phyloP scores from a whole-genome alignment of 35 echinoderm and acorn worm genomes.

The Strongylocentrotus purpuratus region DNA sequence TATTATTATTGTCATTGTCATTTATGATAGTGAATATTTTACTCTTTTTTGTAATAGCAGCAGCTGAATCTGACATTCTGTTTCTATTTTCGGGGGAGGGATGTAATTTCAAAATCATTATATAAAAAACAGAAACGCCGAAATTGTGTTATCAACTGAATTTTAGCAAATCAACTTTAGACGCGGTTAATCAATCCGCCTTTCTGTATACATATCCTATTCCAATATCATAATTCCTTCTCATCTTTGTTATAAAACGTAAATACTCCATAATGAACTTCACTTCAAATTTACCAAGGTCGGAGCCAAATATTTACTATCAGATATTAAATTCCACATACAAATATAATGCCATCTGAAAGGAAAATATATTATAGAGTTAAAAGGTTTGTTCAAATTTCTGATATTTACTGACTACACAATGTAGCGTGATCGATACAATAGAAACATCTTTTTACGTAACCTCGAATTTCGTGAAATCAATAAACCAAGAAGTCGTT shows the following conservation, averaged over 20 bases:
- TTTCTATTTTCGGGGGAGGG: too few relatives aligned
- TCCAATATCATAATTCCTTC: neutral
- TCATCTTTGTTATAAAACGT: neutral
- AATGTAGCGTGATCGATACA: neutral
- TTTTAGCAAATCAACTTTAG: too few relatives aligned
- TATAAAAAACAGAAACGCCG: too few relatives aligned
- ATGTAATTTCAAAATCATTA: too few relatives aligned
- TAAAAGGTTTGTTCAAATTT: neutral
- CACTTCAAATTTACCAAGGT: neutral
- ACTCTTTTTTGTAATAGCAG: too few relatives aligned
- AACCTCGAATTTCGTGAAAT: neutral
- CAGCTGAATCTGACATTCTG: too few relatives aligned
- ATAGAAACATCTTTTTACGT: neutral
- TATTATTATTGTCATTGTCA: too few relatives aligned
- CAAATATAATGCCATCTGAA: neutral
- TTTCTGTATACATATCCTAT: neutral
- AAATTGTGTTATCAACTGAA: too few relatives aligned
- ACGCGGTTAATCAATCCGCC: neutral
- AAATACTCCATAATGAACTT: neutral
- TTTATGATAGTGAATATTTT: too few relatives aligned
- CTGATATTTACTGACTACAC: neutral
- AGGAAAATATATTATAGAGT: neutral
- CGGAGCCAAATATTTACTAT: neutral
- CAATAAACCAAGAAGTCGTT: neutral
- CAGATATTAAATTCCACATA: neutral